Evolutionary conservation across 2,888 invertebrate genomes (phyloP).

Genomic region (Rhodophaea formosa): DNA sequence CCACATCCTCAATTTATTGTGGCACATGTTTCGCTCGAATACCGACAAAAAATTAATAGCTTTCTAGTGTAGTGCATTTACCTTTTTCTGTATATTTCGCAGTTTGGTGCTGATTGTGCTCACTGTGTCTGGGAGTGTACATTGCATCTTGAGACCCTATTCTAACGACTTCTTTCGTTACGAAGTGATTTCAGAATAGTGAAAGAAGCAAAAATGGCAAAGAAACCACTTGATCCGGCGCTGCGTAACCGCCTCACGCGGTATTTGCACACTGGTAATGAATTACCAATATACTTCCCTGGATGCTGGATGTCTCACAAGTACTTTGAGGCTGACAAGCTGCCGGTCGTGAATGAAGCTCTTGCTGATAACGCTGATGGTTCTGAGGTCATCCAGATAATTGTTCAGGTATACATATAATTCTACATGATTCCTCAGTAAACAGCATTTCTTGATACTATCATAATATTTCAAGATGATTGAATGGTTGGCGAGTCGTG

Average conservation of each 20-base stretch:
- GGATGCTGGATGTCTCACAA: conserved; percentile 78
- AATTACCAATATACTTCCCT: conserved; percentile 77
- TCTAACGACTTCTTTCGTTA: background rate
- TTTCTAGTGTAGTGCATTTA: conserved; percentile 54
- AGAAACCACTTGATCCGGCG: conserved; percentile 52
- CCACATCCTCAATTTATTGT: conserved; percentile 78
- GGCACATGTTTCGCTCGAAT: conserved; percentile 75
- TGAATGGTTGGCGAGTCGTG: no score
- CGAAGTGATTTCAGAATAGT: background rate
- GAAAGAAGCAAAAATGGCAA: conserved; percentile 41
- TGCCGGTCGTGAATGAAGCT: conserved; percentile 56
- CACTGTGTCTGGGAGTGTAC: conserved; percentile 39
- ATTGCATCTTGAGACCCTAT: conserved; percentile 20
- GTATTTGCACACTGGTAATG: conserved; percentile 77
- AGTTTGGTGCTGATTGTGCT: conserved; percentile 40
- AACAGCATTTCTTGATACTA: no score
- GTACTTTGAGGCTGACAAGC: conserved; percentile 67
- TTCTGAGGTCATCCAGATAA: conserved; percentile 56
- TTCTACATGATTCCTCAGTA: no score
- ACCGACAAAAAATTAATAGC: conserved; percentile 64
- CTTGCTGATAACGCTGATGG: conserved; percentile 39
- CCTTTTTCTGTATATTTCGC: conserved; percentile 48
- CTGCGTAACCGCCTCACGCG: conserved; percentile 66
- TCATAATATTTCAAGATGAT: no score
- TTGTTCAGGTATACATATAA: conserved; percentile 51